These are phyloP conservation scores for Struthio camelus DNA, from an alignment of 2,113 vertebrate species.

Conservation along the genomic window DNA sequence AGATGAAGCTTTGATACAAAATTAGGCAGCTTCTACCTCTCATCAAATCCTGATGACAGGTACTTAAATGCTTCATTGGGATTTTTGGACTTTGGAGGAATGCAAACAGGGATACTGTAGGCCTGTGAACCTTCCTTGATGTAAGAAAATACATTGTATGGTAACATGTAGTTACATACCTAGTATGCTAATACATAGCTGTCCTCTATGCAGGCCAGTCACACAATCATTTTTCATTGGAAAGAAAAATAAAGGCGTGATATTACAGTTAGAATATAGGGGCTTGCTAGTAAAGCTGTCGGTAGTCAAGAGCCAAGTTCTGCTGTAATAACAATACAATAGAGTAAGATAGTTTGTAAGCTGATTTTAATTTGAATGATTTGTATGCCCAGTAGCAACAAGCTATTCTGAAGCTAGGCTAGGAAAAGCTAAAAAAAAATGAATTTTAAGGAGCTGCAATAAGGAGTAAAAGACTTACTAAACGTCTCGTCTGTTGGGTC, in stretches of 20 bases:
- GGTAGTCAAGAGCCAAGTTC: not conserved
- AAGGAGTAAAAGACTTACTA: not conserved
- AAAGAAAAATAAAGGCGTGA: not conserved
- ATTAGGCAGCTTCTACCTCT: not conserved
- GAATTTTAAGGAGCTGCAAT: not conserved
- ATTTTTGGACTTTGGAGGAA: not conserved
- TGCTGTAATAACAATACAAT: not conserved
- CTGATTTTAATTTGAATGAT: not conserved
- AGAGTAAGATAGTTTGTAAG: not conserved
- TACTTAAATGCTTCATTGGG: not conserved
- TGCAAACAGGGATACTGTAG: not conserved
- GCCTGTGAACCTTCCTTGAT: not conserved
- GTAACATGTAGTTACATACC: not conserved
- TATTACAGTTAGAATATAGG: not conserved
- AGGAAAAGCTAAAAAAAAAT: not conserved
- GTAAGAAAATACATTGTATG: not conserved
- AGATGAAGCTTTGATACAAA: not conserved
- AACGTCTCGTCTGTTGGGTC: not conserved
- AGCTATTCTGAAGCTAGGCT: not conserved
- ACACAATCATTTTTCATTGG: not conserved
- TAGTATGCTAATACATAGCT: not conserved
- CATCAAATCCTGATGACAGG: not conserved
- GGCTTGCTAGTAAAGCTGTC: not conserved
- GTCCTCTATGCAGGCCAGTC: not conserved
- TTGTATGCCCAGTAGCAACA: not conserved